Base-by-base conservation (phyloP, 2,888 invertebrate genomes). In the Fragum fragum region DNA sequence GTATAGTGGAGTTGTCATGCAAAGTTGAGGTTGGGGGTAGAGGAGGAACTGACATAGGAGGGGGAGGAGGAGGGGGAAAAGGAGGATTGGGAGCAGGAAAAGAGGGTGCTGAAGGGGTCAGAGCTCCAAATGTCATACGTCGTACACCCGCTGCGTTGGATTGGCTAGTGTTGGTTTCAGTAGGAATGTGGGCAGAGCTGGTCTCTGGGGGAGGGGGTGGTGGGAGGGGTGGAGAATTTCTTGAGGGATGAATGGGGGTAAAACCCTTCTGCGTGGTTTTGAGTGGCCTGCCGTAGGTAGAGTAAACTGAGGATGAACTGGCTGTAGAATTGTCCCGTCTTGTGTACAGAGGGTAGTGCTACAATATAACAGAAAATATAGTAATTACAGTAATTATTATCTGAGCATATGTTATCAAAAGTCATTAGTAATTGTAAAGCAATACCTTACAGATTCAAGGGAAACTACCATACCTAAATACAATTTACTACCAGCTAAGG, bases 31-130 rank as follows among this genome's bases (percentile, higher is more conserved):
- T 28, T 32, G 72, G 66, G 66, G 61, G 57, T 72, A 79, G 78
- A 14, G 81, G 81, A 26, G 81, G 59, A 18, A 77, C 77, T 21
- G 83, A 76, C 23, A 81, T 76, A 28, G 87, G 81, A 28, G 88
- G 85, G 14, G 85, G 80, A 18, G 83, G 81, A 11, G 81, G 73
- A 59, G 87, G 81, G 16, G 77, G 84, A 28, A 84, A 76, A 32
- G 85, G 79, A 11, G 66, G 73, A 26, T 74, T 42, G 23, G 79
- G 73, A 9, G 73, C 72, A 18, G 79, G 85, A 69, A 73, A 29
- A 29, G 80, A 53, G 42, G 28, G 61, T 32, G 72, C 69, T 16
- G 79, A 36, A 29, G 71, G 75, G 42, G 66, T 66, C n/a, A 63
- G 28, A 42, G 52, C 36, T 32, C 63, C 63, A 7, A 5, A 32